Base-by-base conservation (phyloP, 1,140 invertebrate genomes). In the Ruditapes philippinarum region DNA sequence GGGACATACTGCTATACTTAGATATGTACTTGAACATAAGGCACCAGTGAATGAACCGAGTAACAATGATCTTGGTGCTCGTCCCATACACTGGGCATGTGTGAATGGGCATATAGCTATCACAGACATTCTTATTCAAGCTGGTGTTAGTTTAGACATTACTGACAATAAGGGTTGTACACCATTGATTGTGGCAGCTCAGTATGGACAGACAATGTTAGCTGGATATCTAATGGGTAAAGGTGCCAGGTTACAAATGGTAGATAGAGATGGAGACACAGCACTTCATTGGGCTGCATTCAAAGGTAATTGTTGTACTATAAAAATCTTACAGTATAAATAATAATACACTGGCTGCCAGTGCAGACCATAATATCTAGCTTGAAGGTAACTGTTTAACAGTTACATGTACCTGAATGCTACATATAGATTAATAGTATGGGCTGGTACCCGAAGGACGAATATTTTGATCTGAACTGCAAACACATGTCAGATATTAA, bases 261-360 rank as follows among this genome's bases (percentile, higher is more conserved):
- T 98, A 9, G 98, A 99, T 93, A 98, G 98, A 90, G 98, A 99
- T 95, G 98, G 98, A 0, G 98, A 99, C 91, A 98, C 98, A 5
- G 98, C 98, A 0, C 95, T 99, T 7, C 98, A 99, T 93, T 99
- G 98, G 98, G 98, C 98, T 0, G 98, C 98, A 1, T 99, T 98
- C 95, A 99, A 99, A 96, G 98, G 95, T 95, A 80, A 60, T 42
- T 45, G n/a, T n/a, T n/a, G 42, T 45, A 45, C 42, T 45, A n/a
- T n/a, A n/a, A n/a, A n/a, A n/a, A n/a, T n/a, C n/a, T n/a, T n/a
- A n/a, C n/a, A n/a, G n/a, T n/a, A n/a, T n/a, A n/a, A n/a, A n/a
- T n/a, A n/a, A n/a, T n/a, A n/a, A n/a, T n/a, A n/a, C n/a, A n/a
- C n/a, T n/a, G n/a, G n/a, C n/a, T n/a, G n/a, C n/a, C n/a, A n/a